A percentile compares a stretch with the other conserved stretches of the same genome.
phyloP scores from a whole-genome alignment of 1,140 invertebrate genomes.

The Brachystomella parvula region DNA sequence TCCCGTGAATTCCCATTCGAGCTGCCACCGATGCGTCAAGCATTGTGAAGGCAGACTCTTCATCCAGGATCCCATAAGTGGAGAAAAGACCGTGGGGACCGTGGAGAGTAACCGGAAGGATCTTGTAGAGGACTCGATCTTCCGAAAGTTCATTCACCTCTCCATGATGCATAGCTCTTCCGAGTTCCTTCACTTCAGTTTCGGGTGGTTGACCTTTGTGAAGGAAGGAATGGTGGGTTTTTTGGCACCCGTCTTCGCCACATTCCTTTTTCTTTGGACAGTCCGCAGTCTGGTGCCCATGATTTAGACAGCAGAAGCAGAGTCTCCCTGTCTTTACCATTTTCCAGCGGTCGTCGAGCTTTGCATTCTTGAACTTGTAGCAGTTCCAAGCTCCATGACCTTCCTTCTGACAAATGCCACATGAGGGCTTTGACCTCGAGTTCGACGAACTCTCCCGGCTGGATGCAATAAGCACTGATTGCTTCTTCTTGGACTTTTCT shows the following conservation, averaged over 20 bases:
- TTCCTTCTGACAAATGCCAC: background rate
- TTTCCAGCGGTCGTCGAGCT: conserved; percentile 3
- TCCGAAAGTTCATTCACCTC: no score
- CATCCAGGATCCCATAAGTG: conserved; percentile 1
- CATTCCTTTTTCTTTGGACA: background rate
- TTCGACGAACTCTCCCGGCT: background rate
- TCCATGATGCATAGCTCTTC: no score
- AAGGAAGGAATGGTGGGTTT: conserved; percentile 19
- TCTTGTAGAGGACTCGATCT: no score
- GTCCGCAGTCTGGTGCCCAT: background rate
- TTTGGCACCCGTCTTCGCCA: conserved; percentile 13
- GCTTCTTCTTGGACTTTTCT: no score
- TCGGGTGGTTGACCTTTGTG: no score
- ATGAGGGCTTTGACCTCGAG: no score
- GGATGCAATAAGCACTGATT: conserved; percentile 1
- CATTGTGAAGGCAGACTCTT: background rate
- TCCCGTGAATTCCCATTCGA: background rate
- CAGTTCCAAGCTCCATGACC: background rate
- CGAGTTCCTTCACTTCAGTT: no score
- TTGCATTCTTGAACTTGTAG: background rate
- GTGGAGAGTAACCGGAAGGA: no score
- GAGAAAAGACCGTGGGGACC: background rate
- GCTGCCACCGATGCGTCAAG: background rate
- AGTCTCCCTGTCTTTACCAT: conserved; percentile 12
- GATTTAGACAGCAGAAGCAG: conserved; percentile 16